Conservation (phyloP, 2,113 vertebrate genomes). For the Nestor notabilis region DNA sequence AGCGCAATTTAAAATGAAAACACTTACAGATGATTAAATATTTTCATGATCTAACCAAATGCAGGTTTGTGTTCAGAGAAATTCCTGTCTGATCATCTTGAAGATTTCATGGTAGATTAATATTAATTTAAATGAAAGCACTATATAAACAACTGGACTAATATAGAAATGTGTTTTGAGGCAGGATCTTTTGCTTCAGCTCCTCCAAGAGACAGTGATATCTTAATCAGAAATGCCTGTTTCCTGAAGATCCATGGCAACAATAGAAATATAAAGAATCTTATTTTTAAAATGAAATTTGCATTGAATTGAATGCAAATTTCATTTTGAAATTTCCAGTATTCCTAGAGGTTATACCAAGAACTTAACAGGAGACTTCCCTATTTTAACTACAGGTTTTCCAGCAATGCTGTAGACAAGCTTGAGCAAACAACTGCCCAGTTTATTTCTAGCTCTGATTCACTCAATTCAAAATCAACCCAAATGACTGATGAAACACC, state of each 20-base stretch:
- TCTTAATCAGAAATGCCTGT: neutral
- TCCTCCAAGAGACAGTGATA: neutral
- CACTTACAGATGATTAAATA: neutral
- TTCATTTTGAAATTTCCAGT: neutral
- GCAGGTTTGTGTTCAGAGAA: neutral
- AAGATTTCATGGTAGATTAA: neutral
- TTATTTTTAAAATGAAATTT: neutral
- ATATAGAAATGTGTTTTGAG: neutral
- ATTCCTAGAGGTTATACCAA: neutral
- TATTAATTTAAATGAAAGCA: neutral
- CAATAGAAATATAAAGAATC: neutral
- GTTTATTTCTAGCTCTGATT: neutral
- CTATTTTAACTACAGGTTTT: neutral
- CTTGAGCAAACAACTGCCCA: neutral
- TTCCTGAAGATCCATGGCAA: neutral
- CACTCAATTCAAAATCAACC: neutral
- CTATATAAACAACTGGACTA: neutral
- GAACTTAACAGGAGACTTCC: neutral
- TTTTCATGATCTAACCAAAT: neutral
- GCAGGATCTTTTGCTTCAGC: neutral
- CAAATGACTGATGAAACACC: neutral
- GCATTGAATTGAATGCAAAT: neutral
- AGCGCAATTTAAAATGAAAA: neutral
- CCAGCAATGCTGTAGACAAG: neutral
- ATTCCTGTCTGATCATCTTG: neutral